These are phyloP conservation scores for Phocoena phocoena DNA, from an alignment of 2,113 vertebrate species.

Conservation along the genomic window DNA sequence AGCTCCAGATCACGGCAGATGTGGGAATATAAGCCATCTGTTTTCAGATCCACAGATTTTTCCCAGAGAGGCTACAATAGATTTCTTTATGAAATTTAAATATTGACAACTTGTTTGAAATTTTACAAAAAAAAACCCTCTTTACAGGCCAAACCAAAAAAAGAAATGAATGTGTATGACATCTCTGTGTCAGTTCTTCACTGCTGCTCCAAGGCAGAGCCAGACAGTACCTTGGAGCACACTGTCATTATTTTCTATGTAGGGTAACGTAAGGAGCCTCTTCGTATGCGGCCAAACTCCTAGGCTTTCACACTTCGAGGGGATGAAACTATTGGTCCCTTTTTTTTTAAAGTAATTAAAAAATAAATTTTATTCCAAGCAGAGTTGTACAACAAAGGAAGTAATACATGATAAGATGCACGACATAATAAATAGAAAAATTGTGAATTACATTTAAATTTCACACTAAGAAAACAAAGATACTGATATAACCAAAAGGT, in stretches of 20 bases:
- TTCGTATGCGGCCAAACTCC: background rate
- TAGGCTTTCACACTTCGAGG: background rate
- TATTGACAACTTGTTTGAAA: background rate
- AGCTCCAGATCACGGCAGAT: background rate
- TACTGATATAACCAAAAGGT: background rate
- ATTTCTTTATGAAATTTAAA: slow-evolving; percentile 33
- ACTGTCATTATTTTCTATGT: rapidly evolving
- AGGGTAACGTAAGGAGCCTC: background rate
- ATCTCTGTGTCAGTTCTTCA: background rate
- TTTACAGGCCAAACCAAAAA: background rate
- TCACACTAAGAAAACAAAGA: background rate
- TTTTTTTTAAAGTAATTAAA: background rate
- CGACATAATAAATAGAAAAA: background rate
- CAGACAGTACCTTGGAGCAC: background rate
- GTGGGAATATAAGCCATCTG: background rate
- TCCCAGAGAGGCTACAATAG: background rate
- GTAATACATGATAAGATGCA: background rate
- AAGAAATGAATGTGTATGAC: background rate
- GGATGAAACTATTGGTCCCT: background rate
- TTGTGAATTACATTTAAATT: background rate
- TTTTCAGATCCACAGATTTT: background rate
- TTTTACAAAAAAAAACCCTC: background rate
- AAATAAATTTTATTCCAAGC: background rate
- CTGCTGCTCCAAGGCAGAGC: background rate
- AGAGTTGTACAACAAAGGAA: background rate